Conservation (phyloP, 2,797 vertebrate species). For the Sebastes taczanowskii region DNA sequence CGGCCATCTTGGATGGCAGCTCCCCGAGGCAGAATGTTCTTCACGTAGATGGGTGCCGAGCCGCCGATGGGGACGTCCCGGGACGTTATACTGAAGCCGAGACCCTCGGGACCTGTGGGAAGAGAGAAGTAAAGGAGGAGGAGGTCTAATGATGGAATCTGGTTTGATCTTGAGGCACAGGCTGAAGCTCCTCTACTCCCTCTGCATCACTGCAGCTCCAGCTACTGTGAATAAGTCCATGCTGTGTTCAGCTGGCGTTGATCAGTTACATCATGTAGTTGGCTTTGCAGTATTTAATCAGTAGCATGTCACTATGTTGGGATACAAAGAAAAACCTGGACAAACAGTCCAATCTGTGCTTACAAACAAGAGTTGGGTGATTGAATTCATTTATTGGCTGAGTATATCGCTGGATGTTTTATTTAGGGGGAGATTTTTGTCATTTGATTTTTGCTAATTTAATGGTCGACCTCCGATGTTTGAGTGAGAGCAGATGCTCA, state of each 20-base stretch:
- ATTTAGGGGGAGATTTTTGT: too few relatives aligned
- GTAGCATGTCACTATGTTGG: background rate
- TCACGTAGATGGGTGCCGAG: constrained; percentile 95
- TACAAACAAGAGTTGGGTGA: background rate
- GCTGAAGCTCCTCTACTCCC: background rate
- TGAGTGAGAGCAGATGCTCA: too few relatives aligned
- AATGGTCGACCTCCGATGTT: too few relatives aligned
- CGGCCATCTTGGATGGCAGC: constrained; percentile 96
- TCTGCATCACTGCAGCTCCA: background rate
- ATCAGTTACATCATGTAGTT: background rate
- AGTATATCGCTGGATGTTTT: background rate
- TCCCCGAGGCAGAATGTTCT: constrained; percentile 95
- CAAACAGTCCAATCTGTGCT: background rate
- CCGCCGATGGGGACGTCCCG: constrained; percentile 94
- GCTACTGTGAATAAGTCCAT: background rate
- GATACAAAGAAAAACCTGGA: background rate
- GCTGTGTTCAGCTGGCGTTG: background rate
- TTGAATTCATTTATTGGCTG: background rate
- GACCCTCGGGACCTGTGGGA: constrained; percentile 89
- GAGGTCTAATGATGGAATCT: background rate
- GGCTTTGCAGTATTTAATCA: background rate
- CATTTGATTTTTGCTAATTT: too few relatives aligned
- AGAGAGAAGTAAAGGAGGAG: background rate
- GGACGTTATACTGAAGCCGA: constrained; percentile 97
- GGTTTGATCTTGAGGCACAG: background rate